phyloP scores from a whole-genome alignment of 1,140 invertebrate genomes.

The Callitettix versicolor region DNA sequence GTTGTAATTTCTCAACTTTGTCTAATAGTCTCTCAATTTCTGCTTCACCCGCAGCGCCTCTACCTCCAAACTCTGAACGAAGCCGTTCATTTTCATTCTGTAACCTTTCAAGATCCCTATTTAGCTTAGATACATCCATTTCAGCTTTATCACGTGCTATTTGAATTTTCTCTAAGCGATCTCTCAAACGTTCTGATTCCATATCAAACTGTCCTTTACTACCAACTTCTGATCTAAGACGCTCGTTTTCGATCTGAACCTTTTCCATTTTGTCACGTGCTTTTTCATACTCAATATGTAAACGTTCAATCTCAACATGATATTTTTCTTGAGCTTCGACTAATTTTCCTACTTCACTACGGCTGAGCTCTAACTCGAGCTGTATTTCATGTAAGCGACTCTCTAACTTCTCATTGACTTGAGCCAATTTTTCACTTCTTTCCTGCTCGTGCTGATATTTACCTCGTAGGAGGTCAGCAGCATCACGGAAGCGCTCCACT shows the following conservation, averaged over 20 bases:
- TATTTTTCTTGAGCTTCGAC: constrained; percentile 62
- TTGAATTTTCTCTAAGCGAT: constrained; percentile 76
- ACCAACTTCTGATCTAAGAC: constrained; percentile 54
- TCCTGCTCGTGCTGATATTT: constrained; percentile 84
- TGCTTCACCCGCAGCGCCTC: constrained; percentile 39
- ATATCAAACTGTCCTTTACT: constrained; percentile 37
- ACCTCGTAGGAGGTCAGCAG: constrained; percentile 71
- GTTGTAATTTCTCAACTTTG: constrained; percentile 70
- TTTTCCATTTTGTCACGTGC: constrained; percentile 73
- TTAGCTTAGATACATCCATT: constrained; percentile 70
- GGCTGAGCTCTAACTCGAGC: constrained; percentile 65
- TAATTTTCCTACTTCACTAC: constrained; percentile 63
- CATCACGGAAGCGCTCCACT: constrained; percentile 65
- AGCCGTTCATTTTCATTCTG: constrained; percentile 30
- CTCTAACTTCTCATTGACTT: constrained; percentile 47
- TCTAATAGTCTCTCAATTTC: constrained; percentile 77
- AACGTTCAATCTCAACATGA: constrained; percentile 60
- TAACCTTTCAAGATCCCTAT: constrained; percentile 63
- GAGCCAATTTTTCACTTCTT: constrained; percentile 49
- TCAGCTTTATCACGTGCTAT: constrained; percentile 69
- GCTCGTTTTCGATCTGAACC: constrained; percentile 62
- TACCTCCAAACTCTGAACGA: constrained; percentile 36
- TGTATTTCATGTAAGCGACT: constrained; percentile 65
- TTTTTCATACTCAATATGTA: constrained; percentile 77
- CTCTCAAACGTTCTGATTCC: constrained; percentile 72